A percentile compares a stretch with the other conserved stretches of the same genome.
Conservation (phyloP, 2,113 vertebrate species). For the Triplophysa siluroides region DNA sequence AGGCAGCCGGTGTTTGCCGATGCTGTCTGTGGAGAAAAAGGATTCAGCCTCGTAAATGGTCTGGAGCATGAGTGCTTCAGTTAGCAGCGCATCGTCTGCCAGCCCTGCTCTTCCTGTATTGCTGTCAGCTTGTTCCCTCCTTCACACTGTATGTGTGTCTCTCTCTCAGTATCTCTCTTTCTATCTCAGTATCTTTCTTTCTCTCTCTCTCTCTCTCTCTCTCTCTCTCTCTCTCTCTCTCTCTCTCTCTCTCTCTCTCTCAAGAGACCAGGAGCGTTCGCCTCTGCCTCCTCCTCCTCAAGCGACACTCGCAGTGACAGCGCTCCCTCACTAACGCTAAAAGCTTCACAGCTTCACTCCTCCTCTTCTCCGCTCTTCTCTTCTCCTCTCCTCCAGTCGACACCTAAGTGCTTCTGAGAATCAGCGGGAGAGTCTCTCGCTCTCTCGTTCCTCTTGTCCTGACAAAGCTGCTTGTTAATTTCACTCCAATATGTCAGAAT, state of each 20-base stretch:
- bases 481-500: slow-evolving; percentile 25
- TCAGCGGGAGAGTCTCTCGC: slow-evolving; percentile 41
- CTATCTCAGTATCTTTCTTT: slow-evolving; percentile 18
- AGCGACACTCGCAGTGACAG: slow-evolving; percentile 46
- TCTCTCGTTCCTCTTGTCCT: slow-evolving; percentile 25
- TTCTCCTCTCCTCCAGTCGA: slow-evolving; percentile 34
- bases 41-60: slow-evolving; percentile 99
- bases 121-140: slow-evolving; percentile 70
- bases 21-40: slow-evolving; percentile 94
- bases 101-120: slow-evolving; percentile 78
- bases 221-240: slow-evolving; percentile 13
- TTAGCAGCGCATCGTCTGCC: slow-evolving; percentile 85
- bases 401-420: slow-evolving; percentile 28
- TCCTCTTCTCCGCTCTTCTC: slow-evolving; percentile 34
- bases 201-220: slow-evolving; percentile 50
- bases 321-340: slow-evolving; percentile 39
- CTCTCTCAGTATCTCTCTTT: background rate
- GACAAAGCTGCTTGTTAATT: slow-evolving; percentile 32
- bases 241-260: slow-evolving; percentile 45
- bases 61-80: slow-evolving; percentile 93
- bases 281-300: slow-evolving; percentile 46
- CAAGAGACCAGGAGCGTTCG: slow-evolving; percentile 50
- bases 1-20: slow-evolving; percentile 84
- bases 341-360: slow-evolving; percentile 27
- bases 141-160: slow-evolving; percentile 33